A percentile compares a stretch with the other conserved stretches of the same genome.
Evolutionary conservation across 2,888 invertebrate species (phyloP).

Genomic region (Melolontha melolontha): DNA sequence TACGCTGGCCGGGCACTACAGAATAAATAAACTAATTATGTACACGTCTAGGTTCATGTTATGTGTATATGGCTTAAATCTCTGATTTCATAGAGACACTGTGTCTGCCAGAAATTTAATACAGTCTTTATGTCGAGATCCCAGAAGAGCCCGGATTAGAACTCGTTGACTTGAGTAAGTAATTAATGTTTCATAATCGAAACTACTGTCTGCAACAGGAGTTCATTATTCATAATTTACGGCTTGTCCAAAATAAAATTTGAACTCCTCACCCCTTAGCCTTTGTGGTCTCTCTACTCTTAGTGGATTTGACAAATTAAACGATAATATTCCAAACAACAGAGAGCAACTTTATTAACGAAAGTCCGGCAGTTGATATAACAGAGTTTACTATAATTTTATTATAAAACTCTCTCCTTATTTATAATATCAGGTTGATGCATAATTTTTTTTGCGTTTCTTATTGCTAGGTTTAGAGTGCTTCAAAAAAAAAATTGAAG

Average conservation of each 20-base stretch:
- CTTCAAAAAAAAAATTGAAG: no score
- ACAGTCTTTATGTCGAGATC: conserved; percentile 57
- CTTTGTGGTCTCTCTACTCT: neutral
- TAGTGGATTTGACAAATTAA: neutral
- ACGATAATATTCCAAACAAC: neutral
- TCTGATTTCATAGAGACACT: conserved; percentile 8
- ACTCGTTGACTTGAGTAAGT: conserved; percentile 59
- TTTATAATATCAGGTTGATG: no score
- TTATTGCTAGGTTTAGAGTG: no score
- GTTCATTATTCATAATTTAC: conserved; percentile 55
- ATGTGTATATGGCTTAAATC: neutral
- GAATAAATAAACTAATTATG: conserved; percentile 11
- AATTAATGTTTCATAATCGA: conserved; percentile 66
- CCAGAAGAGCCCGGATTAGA: conserved; percentile 54
- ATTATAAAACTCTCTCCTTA: no score
- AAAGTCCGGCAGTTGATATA: no score
- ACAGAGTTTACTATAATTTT: no score
- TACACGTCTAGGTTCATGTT: conserved; percentile 2
- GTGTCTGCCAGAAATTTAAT: conserved; percentile 54
- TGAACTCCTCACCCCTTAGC: conserved; percentile 10
- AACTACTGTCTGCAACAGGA: conserved; percentile 62
- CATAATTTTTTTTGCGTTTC: no score
- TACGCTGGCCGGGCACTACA: neutral
- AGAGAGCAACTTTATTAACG: no score
- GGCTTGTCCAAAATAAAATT: conserved; percentile 6